phyloP scores from a whole-genome alignment of 2,797 vertebrate genomes.

The Cryptoprocta ferox region DNA sequence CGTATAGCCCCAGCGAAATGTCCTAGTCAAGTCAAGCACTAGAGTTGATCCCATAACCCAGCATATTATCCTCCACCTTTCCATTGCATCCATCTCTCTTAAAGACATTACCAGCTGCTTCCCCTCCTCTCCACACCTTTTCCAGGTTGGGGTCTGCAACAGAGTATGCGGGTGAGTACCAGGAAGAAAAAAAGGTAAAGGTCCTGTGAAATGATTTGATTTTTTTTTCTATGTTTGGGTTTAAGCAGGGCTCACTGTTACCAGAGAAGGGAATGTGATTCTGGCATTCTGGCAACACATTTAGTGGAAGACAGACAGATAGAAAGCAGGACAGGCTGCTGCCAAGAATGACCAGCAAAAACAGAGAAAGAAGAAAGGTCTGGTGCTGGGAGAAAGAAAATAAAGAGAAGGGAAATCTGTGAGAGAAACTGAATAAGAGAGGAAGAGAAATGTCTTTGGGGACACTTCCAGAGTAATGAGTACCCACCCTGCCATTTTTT shows the following conservation, averaged over 20 bases:
- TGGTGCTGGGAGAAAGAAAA: background rate
- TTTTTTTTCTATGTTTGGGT: background rate
- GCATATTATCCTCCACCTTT: background rate
- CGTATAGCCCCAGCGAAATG: fast-evolving
- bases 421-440: background rate
- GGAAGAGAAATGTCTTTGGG: background rate
- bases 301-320: background rate
- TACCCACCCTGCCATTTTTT: background rate
- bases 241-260: background rate
- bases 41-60: background rate
- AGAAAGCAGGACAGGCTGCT: background rate
- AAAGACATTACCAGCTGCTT: background rate
- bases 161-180: too few relatives aligned
- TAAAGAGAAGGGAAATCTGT: background rate
- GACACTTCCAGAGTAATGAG: background rate
- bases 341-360: background rate
- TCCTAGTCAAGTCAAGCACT: background rate
- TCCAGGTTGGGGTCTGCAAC: background rate
- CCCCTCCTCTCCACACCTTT: background rate
- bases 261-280: background rate
- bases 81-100: background rate
- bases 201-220: background rate
- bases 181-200: background rate
- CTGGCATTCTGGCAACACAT: background rate
- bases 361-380: background rate